Percentiles rank a stretch among this genome's conserved stretches.
These are phyloP conservation scores for Sebastes baramenuke DNA, from an alignment of 2,797 vertebrate species.

Conservation along the genomic window DNA sequence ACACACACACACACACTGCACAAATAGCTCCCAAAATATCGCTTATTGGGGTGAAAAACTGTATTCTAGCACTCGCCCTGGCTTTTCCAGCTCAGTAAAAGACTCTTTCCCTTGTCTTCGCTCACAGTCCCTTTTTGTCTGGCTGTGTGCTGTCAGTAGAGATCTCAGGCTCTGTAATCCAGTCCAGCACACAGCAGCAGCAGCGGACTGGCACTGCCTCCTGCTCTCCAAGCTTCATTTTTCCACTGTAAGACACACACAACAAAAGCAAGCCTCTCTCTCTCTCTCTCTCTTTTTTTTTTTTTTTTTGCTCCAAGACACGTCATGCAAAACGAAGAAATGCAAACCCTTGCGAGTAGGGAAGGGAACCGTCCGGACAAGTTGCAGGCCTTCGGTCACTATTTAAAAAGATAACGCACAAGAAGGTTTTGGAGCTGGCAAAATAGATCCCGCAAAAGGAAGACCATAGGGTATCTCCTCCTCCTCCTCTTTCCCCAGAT, in stretches of 20 bases:
- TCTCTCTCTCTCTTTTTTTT: background rate
- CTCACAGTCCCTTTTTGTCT: slow-evolving; percentile 79
- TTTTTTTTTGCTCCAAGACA: slow-evolving; percentile 78
- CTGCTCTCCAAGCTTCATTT: slow-evolving; percentile 77
- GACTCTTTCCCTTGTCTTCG: slow-evolving; percentile 72
- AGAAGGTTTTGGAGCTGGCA: slow-evolving; percentile 75
- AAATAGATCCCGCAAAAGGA: slow-evolving; percentile 80
- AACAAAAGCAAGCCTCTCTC: slow-evolving; percentile 82
- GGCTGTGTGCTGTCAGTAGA: slow-evolving; percentile 78
- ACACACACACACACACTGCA: slow-evolving; percentile 55
- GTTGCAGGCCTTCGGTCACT: slow-evolving; percentile 81
- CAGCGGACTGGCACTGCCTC: slow-evolving; percentile 81
- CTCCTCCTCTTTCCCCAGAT: slow-evolving; percentile 67
- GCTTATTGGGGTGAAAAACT: slow-evolving; percentile 38
- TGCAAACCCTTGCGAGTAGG: slow-evolving; percentile 85
- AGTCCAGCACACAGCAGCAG: slow-evolving; percentile 80
- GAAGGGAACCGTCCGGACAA: slow-evolving; percentile 80
- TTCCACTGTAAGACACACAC: slow-evolving; percentile 79
- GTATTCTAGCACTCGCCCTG: slow-evolving; percentile 60
- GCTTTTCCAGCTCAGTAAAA: slow-evolving; percentile 54
- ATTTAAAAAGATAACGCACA: slow-evolving; percentile 65
- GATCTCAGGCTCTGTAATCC: slow-evolving; percentile 79
- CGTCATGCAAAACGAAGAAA: slow-evolving; percentile 87
- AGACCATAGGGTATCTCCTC: slow-evolving; percentile 74
- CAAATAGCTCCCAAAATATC: slow-evolving; percentile 62